Evolutionary conservation across 2,797 vertebrate species (phyloP), one percentile per base, ranked within the genome.

Genomic region (Paratrypauchen microcephalus): DNA sequence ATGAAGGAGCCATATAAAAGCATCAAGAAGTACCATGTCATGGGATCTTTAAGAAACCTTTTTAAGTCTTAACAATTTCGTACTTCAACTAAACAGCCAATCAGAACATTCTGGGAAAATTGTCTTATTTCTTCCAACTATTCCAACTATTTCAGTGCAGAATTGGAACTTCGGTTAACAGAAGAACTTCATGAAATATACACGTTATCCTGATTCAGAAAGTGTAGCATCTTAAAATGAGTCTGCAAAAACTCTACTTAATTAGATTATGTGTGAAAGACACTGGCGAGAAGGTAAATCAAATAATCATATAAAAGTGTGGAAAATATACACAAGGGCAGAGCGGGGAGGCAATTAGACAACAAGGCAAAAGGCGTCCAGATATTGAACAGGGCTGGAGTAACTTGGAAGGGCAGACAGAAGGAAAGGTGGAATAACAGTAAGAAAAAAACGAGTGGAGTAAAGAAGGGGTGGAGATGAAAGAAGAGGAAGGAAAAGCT

Each of bases 401-500:
- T 65, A 69, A 75, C 23, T 45, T 68, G 69, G 69, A 80, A 76
- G 79, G 67, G 74, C 65, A 70, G 83, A 81, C 64, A 52, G 72
- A 68, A 8, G n/a, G 54, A 73, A 66, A 64, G 66, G 59, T 15
- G 28, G 54, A 74, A 32, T 74, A 82, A 85, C 69, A 75, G 73
- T 21, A 39, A 39, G 41, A 41, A 50, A 68, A 63, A 28, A 71
- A 8, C 1, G 12, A 73, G 76, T 73, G 69, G 75, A 66, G 71
- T 72, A 77, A 77, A 81, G 84, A 79, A 88, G 78, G 87, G 74
- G 69, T 84, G 75, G 62, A 65, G 66, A 54, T 57, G 50, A 70
- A 60, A 68, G 59, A 55, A 72, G 65, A 67, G 72, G 47, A 69
- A 69, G 77, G 60, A 57, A 74, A 85, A 78, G 76, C 81, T 65